phyloP scores from a whole-genome alignment of 1,140 invertebrate species.

The Drosophila pectinifera region DNA sequence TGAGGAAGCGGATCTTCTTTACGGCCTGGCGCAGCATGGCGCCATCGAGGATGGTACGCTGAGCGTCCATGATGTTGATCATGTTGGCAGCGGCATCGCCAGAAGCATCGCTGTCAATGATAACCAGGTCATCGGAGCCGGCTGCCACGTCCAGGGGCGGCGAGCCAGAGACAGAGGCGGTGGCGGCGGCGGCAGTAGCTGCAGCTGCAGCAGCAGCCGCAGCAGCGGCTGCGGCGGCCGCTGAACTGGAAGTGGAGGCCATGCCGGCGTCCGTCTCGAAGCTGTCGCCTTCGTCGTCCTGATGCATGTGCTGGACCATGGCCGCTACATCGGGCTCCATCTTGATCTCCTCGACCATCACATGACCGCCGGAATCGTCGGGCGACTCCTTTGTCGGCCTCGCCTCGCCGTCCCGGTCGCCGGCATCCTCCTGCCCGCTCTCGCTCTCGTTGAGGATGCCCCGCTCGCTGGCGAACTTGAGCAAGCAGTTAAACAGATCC shows the following conservation, averaged over 20 bases:
- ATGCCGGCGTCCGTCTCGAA: slow-evolving; percentile 35
- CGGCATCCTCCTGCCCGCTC: slow-evolving; percentile 3
- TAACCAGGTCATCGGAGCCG: slow-evolving; percentile 63
- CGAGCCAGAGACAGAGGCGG: not conserved
- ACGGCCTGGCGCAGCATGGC: slow-evolving; percentile 86
- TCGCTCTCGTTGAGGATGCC: slow-evolving; percentile 62
- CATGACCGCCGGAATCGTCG: slow-evolving; percentile 12
- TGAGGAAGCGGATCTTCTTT: slow-evolving; percentile 90
- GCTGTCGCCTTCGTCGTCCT: slow-evolving; percentile 63
- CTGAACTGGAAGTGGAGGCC: slow-evolving; percentile 21
- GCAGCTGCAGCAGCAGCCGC: not conserved
- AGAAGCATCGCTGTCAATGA: slow-evolving; percentile 75
- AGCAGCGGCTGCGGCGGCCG: slow-evolving; percentile 14
- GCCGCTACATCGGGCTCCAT: slow-evolving; percentile 81
- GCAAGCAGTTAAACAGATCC: slow-evolving; percentile 90
- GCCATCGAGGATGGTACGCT: slow-evolving; percentile 71
- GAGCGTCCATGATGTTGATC: slow-evolving; percentile 74
- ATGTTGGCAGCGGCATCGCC: slow-evolving; percentile 67
- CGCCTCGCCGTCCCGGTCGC: slow-evolving; percentile 11
- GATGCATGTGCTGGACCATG: slow-evolving; percentile 75
- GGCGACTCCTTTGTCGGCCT: slow-evolving; percentile 17
- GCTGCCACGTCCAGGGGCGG: slow-evolving; percentile 23
- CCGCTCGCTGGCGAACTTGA: slow-evolving; percentile 88
- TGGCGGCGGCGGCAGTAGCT: not conserved
- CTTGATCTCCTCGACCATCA: slow-evolving; percentile 77